Percentiles rank a stretch among this genome's conserved stretches.
phyloP scores from a whole-genome alignment of 2,113 vertebrate genomes.

The Chelonoidis abingdonii region DNA sequence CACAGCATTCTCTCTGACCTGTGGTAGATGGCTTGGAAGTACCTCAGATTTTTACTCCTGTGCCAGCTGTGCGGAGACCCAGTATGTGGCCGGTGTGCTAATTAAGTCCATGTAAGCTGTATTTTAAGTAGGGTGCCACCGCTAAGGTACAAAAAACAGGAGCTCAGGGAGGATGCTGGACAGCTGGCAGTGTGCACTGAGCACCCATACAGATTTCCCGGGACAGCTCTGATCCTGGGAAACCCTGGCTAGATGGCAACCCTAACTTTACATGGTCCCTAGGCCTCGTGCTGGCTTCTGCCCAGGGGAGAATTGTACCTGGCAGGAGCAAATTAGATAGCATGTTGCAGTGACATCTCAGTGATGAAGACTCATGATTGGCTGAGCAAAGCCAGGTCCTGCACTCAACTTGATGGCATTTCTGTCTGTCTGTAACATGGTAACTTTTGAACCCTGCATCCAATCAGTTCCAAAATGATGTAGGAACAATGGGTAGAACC shows the following conservation, averaged over 20 bases:
- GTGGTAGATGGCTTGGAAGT: background rate
- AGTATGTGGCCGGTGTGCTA: background rate
- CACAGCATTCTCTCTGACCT: background rate
- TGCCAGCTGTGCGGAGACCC: too few relatives aligned
- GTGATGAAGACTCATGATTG: background rate
- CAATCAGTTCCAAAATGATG: background rate
- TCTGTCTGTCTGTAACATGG: accelerated
- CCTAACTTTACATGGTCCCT: too few relatives aligned
- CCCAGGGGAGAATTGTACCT: accelerated
- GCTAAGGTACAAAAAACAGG: too few relatives aligned
- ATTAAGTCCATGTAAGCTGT: background rate
- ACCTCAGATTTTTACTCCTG: too few relatives aligned
- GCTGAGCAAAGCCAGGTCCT: background rate
- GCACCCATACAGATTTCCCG: too few relatives aligned
- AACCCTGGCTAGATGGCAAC: too few relatives aligned
- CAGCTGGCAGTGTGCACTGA: too few relatives aligned
- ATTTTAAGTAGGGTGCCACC: background rate
- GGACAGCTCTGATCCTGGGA: too few relatives aligned
- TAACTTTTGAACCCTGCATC: background rate
- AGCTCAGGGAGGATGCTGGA: too few relatives aligned
- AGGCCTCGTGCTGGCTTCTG: background rate
- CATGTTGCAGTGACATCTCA: accelerated
- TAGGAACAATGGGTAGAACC: background rate
- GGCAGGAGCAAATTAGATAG: background rate
- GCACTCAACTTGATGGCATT: accelerated